These are phyloP conservation scores for Catocala nupta DNA, from an alignment of 2,888 invertebrate genomes.

Conservation along the genomic window DNA sequence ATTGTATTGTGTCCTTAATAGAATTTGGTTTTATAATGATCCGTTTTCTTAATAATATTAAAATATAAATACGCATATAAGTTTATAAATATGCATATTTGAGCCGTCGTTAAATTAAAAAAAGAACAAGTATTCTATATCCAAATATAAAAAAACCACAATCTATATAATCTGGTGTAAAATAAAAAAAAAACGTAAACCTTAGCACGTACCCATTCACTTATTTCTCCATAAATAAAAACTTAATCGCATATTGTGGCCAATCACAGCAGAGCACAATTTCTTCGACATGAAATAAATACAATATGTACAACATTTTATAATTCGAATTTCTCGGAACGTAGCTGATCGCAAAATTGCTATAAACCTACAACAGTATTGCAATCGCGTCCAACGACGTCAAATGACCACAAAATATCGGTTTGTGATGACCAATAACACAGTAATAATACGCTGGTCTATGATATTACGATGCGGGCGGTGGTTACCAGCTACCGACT, in stretches of 20 bases:
- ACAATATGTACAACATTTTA: slow-evolving; percentile 21
- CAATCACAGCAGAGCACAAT: slow-evolving; percentile 12
- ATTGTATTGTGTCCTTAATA: no score
- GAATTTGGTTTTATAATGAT: no score
- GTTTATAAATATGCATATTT: no score
- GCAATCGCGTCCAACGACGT: slow-evolving; percentile 51
- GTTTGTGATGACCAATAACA: slow-evolving; percentile 63
- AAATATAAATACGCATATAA: no score
- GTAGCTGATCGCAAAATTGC: slow-evolving; percentile 45
- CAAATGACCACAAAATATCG: slow-evolving; percentile 72
- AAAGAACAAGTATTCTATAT: no score
- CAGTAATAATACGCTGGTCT: slow-evolving; percentile 51
- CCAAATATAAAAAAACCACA: no score
- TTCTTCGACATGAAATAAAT: slow-evolving; percentile 18
- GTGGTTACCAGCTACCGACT: slow-evolving; percentile 53
- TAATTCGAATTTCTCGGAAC: slow-evolving; percentile 32
- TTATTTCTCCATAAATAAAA: not conserved
- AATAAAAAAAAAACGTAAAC: not conserved
- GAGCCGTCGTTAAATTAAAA: no score
- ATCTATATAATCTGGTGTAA: no score
- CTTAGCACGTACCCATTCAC: not conserved
- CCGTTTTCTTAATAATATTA: no score
- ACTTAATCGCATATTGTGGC: slow-evolving; percentile 14
- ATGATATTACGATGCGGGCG: slow-evolving; percentile 50
- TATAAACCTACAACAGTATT: slow-evolving; percentile 54